Percentiles rank a stretch among this genome's conserved stretches.
These are phyloP conservation scores for Bactericera cockerelli DNA, from an alignment of 1,140 invertebrate genomes.

Conservation along the genomic window DNA sequence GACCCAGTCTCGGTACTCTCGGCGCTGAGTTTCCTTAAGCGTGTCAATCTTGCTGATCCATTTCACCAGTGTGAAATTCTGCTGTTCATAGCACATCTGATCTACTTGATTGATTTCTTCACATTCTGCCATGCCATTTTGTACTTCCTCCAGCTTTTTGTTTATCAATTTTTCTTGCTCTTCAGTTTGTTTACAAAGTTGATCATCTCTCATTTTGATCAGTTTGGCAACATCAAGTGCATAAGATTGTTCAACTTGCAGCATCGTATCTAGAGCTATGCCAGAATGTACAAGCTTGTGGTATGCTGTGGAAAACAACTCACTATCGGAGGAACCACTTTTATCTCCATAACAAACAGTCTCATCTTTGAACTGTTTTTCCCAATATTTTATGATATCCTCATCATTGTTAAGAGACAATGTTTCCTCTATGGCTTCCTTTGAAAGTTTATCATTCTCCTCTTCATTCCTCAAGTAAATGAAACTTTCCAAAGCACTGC, in stretches of 20 bases:
- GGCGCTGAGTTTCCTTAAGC: slow-evolving; percentile 51
- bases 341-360: slow-evolving; percentile 45
- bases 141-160: too few species aligned
- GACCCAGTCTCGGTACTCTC: slow-evolving; percentile 65
- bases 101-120: too few species aligned
- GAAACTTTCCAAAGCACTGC: slow-evolving; percentile 27
- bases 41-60: slow-evolving; percentile 60
- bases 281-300: slow-evolving; percentile 68
- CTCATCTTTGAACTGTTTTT: slow-evolving; percentile 46
- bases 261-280: slow-evolving; percentile 48
- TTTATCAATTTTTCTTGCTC: slow-evolving; percentile 26
- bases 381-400: slow-evolving; percentile 48
- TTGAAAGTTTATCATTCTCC: slow-evolving; percentile 34
- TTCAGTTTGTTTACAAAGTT: slow-evolving; percentile 27
- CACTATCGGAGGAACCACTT: slow-evolving; percentile 53
- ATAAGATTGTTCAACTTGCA: slow-evolving; percentile 62
- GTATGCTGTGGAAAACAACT: slow-evolving; percentile 63
- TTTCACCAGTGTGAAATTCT: slow-evolving; percentile 6
- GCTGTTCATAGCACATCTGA: too few species aligned
- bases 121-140: too few species aligned
- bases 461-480: slow-evolving; percentile 34
- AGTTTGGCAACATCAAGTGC: slow-evolving; percentile 51
- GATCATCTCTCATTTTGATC: slow-evolving; percentile 43
- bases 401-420: slow-evolving; percentile 41
- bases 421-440: slow-evolving; percentile 32